A percentile compares a stretch with the other conserved stretches of the same genome.
These are phyloP conservation scores for Conomelus anceps DNA, from an alignment of 2,888 invertebrate species.

Conservation along the genomic window DNA sequence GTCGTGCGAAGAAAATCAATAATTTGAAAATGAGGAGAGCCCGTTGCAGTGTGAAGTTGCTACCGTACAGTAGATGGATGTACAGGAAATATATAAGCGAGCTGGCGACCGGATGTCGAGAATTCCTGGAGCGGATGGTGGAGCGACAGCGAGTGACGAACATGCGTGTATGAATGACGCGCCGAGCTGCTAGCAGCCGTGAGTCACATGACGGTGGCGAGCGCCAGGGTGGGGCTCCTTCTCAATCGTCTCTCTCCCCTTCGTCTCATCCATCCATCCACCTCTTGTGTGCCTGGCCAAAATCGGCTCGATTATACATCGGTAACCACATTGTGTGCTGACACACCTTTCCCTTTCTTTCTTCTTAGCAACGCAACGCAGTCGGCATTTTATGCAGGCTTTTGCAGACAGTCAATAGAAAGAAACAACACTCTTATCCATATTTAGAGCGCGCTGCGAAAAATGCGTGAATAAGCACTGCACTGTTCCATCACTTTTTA, in stretches of 20 bases:
- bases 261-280: not conserved
- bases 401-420: not conserved
- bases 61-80: not conserved
- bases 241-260: not conserved
- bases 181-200: constrained; percentile 18
- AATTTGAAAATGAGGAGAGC: not conserved
- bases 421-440: not conserved
- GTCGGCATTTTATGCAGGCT: not conserved
- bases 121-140: constrained; percentile 1
- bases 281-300: not conserved
- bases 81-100: not conserved
- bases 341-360: not conserved
- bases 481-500: not conserved
- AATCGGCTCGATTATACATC: not conserved
- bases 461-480: not conserved
- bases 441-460: not conserved
- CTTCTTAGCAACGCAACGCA: not conserved
- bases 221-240: constrained; percentile 16
- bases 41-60: not conserved
- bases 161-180: constrained; percentile 20
- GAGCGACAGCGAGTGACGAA: constrained; percentile 15
- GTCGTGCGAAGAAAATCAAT: not conserved
- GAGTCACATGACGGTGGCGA: constrained; percentile 22
- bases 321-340: not conserved
- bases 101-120: constrained; percentile 8